Base-by-base conservation (phyloP, 2,797 vertebrate species). In the Steatocranus sp. region DNA sequence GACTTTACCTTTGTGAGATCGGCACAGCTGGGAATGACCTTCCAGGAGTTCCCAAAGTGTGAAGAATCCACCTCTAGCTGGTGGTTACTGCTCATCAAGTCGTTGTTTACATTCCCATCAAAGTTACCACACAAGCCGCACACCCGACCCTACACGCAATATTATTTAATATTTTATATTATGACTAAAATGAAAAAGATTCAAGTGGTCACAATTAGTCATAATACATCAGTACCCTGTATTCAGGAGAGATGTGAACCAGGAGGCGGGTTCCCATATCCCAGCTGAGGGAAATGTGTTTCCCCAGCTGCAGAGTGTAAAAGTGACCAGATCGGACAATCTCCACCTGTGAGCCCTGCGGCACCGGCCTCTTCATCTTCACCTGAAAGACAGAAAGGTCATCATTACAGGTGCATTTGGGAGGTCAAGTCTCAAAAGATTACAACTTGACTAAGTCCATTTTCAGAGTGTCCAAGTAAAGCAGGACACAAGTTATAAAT, bases 101-200 rank as follows among this genome's bases (percentile, higher is more conserved):
- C 99, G 11, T 99, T 99, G 96, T 99, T 99, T 91, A 98, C 95
- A 74, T 96, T 94, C 38, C 97, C 98, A 66, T 99, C 98, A 76
- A 98, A 99, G 93, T 99, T 99, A 76, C 99, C 99, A 87, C 99
- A 99, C 27, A 99, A 95, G 75, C 99, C 99, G 75, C 99, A 99
- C 56, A 99, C 97, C 86, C 75, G 95, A 25, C 96, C 97, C 99
- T 99, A 87, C 36, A 84, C 14, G 20, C 30, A 85, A 66, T 9
- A 49, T 10, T n/a, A 7, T 18, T 82, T 36, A 0, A 58, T 11
- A 23, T 18, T 27, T 76, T 38, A 46, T 11, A 9, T 11, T 14
- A 2, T 11, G 4, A 48, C 38, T 12, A 7, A 46, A 75, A 53
- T 5, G 17, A 68, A 74, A 7, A 25, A 53, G 4, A 5, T 46